Conservation (phyloP, 2,888 invertebrate species). For the Mallateleia sp. region DNA sequence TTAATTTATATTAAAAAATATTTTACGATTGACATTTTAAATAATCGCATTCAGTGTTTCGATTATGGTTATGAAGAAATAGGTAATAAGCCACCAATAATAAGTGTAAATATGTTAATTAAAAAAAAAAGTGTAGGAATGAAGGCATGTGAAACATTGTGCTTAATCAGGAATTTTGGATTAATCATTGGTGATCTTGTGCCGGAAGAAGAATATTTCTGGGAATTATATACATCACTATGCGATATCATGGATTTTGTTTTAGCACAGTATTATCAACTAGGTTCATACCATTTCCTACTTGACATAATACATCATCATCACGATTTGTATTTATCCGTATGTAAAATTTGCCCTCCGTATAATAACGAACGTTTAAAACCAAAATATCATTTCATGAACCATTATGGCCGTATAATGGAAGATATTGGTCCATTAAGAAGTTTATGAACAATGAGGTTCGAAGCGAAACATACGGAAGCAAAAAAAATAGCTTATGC, state of each 20-base stretch:
- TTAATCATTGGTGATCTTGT: too few relatives aligned
- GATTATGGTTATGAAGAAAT: conserved; percentile 13
- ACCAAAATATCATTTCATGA: conserved; percentile 80
- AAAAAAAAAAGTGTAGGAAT: conserved; percentile 10
- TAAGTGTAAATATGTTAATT: conserved; percentile 6
- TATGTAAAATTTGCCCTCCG: conserved; percentile 20
- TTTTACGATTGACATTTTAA: conserved; percentile 4
- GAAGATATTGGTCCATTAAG: neutral
- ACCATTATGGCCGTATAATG: conserved; percentile 77
- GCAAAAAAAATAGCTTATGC: conserved; percentile 11
- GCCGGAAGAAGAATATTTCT: too few relatives aligned
- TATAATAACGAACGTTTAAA: conserved; percentile 33
- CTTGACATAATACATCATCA: too few relatives aligned
- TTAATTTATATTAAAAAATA: conserved; percentile 2
- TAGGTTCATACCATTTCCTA: too few relatives aligned
- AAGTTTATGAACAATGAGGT: conserved; percentile 29
- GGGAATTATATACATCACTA: too few relatives aligned
- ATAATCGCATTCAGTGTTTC: conserved; percentile 2
- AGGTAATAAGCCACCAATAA: conserved; percentile 18
- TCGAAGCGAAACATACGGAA: conserved; percentile 29
- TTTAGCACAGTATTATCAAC: too few relatives aligned
- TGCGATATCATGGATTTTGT: too few relatives aligned
- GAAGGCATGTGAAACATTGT: too few relatives aligned
- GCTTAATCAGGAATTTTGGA: too few relatives aligned
- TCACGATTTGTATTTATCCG: conserved; percentile 13